Conservation (phyloP, 2,888 invertebrate genomes). For the Meandrusa payeni region DNA sequence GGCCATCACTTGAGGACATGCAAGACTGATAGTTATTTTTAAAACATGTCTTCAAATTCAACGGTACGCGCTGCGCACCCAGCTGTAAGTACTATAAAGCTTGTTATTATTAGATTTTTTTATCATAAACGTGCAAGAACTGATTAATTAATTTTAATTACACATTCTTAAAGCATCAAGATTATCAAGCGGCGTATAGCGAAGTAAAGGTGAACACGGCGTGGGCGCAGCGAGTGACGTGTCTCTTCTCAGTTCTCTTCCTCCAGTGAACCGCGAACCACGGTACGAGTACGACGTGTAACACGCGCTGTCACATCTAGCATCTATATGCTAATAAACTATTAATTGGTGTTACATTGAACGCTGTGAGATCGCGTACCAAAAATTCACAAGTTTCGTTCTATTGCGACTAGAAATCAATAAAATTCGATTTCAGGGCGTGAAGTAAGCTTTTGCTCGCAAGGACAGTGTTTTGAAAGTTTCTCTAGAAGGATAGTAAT, state of each 20-base stretch:
- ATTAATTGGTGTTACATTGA: constrained; percentile 53
- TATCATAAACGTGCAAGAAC: too few species aligned
- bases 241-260: constrained; percentile 65
- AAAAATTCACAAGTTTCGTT: constrained; percentile 24
- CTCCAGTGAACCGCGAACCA: constrained; percentile 67
- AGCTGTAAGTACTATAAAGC: too few species aligned
- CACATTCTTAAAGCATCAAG: constrained; percentile 48
- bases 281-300: constrained; percentile 43
- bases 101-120: too few species aligned
- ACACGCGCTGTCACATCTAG: constrained; percentile 29
- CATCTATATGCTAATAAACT: constrained; percentile 30
- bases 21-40: too few species aligned
- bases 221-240: constrained; percentile 74
- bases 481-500: constrained; percentile 38
- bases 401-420: constrained; percentile 28
- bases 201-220: constrained; percentile 73
- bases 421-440: constrained; percentile 25
- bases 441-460: constrained; percentile 46
- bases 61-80: too few species aligned
- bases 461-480: constrained; percentile 65
- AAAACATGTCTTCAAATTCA: too few species aligned
- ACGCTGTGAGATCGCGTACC: constrained; percentile 34
- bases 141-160: background rate
- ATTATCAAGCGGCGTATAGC: constrained; percentile 38
- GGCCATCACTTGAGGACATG: too few species aligned